Conservation (phyloP, 2,797 vertebrate genomes). For the Diplodus puntazzo region DNA sequence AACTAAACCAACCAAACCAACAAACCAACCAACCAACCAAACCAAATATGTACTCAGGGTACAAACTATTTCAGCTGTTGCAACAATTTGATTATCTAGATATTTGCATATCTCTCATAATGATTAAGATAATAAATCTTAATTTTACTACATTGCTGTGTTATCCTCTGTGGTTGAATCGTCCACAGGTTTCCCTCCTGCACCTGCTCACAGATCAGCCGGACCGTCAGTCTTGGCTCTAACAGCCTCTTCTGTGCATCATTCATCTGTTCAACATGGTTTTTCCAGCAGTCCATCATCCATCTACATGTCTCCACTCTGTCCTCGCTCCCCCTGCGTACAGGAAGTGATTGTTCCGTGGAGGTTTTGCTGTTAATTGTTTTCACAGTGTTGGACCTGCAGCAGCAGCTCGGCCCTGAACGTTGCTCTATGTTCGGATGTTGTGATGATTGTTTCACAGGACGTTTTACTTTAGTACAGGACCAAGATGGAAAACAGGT, state of each 20-base stretch:
- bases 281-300: not conserved
- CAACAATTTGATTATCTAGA: too few relatives aligned
- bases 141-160: too few relatives aligned
- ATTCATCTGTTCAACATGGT: not conserved
- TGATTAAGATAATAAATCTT: too few relatives aligned
- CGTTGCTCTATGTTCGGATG: not conserved
- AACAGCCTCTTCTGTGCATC: not conserved
- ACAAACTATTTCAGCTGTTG: too few relatives aligned
- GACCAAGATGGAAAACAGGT: not conserved
- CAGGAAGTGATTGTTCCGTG: conserved; percentile 5
- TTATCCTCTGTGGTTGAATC: too few relatives aligned
- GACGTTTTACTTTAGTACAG: not conserved
- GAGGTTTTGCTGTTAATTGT: conserved; percentile 4
- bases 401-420: conserved; percentile 14
- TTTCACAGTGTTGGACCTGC: conserved; percentile 20
- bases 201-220: conserved; percentile 22
- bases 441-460: not conserved
- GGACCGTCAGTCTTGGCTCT: not conserved
- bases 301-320: not conserved
- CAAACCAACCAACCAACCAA: too few relatives aligned
- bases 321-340: not conserved
- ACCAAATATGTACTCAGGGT: too few relatives aligned
- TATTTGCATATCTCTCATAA: too few relatives aligned
- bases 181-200: not conserved
- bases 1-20: too few relatives aligned